Base-by-base conservation (phyloP, 2,113 vertebrate genomes). In the Rousettus leschenaultii region DNA sequence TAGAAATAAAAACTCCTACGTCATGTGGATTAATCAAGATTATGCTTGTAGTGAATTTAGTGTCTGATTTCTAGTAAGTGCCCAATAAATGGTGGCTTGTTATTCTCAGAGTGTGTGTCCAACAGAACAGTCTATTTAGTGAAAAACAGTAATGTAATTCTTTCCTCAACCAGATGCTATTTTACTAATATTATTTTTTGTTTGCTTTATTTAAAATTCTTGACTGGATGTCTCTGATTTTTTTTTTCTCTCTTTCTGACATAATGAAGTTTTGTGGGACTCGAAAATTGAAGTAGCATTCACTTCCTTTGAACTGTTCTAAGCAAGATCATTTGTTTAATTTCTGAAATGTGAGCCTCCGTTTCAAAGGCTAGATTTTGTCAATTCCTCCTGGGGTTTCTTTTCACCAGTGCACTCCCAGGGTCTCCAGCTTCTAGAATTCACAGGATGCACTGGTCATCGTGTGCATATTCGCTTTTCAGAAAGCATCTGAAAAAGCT, bases 401-500 rank as follows among this genome's bases (percentile, higher is more conserved):
- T 87, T 96, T 82, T 92, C 94, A 85, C 89, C 94, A 3, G 43
- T 0, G 0, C 45, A 26, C 94, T 95, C 90, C 35, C 12, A 0
- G 66, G 68, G 73, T 82, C 80, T n/a, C 92, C 65, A 15, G 68
- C 74, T 95, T 93, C 80, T 55, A 92, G 96, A 96, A 94, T 77
- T 88, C 87, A 61, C 13, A 79, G 91, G 97, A 94, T n/a, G 26
- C 75, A 19, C 70, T 85, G 82, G 95, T 40, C 89, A 73, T 55
- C 53, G 0, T 9, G 53, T 1, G 66, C 1, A 1, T 33, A 93
- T 80, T 88, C 63, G 70, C 1, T 75, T 96, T 91, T 95, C 96
- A 94, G 63, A 97, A 70, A 96, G 88, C 96, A 70, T 92, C 91
- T 89, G 95, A 96, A 61, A 95, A 79, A 48, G 77, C 53, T 90